Base-by-base conservation (phyloP, 1,140 invertebrate species). In the Tribolium castaneum region DNA sequence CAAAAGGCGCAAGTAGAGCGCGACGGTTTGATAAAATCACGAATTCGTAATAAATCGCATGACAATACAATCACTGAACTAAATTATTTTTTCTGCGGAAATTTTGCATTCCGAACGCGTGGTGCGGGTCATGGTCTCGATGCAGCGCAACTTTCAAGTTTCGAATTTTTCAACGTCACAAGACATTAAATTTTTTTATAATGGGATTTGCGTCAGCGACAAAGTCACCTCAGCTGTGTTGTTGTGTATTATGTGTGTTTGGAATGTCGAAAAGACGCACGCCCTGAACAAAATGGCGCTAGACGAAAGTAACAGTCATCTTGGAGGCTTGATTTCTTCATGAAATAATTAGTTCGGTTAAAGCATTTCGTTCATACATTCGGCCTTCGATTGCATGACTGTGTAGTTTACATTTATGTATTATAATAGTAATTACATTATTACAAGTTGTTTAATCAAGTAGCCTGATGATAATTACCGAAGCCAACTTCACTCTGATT, bases 401-500 rank as follows among this genome's bases (percentile, higher is more conserved):
- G n/a, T 66, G 59, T 66, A 66, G 59, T 66, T 66, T 66, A 22
- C 59, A 66, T 66, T 66, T 66, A 66, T 66, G 39, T 45, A 66
- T 66, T 66, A 66, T 66, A 66, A 66, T 59, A 22, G 54, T 66
- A 66, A 66, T 66, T 66, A 14, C 59, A 66, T 66, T 66, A 66
- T 66, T 66, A 35, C 59, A 35, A 66, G 59, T 59, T 59, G 54
- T 59, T 59, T 59, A 59, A 59, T 66, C 59, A 66, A 66, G 19
- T 14, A 22, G 59, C 54, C 30, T 66, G 59, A 34, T 35, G 39
- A 66, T 66, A 66, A 66, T 66, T 34, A 66, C 30, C n/a, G 1
- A 35, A 14, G n/a, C 30, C n/a, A 14, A 13, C 34, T 66, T 66
- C 19, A 12, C 59, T 35, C 34, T 34, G 30, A 35, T 35, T 34